phyloP scores from a whole-genome alignment of 2,797 vertebrate species.

The Halcyon chelicuti region DNA sequence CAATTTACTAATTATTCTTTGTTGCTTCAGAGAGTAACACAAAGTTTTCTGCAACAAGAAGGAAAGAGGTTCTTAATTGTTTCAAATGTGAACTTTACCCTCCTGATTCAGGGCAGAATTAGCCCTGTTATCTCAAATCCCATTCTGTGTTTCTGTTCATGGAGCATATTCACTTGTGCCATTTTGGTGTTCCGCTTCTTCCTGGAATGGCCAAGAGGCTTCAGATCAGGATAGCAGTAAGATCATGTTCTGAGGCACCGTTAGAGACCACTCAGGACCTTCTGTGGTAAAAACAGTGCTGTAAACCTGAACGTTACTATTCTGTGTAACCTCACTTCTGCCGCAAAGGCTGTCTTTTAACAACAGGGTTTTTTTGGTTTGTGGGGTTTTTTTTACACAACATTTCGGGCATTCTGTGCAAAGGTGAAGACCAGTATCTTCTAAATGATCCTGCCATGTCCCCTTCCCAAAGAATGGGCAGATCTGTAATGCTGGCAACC shows the following conservation, averaged over 20 bases:
- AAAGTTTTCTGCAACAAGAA: not conserved
- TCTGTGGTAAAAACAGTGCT: fast-evolving
- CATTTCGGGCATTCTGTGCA: not conserved
- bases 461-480: not conserved
- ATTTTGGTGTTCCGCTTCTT: not conserved
- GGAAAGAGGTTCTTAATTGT: not conserved
- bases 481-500: not conserved
- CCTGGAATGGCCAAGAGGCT: not conserved
- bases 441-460: not conserved
- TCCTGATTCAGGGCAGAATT: not conserved
- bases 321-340: not conserved
- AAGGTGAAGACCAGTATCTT: not conserved
- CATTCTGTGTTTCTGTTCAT: not conserved
- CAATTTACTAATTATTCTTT: not conserved
- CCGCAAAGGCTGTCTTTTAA: not conserved
- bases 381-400: too few species aligned
- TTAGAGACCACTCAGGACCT: not conserved
- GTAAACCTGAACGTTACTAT: not conserved
- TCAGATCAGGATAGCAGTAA: not conserved
- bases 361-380: not conserved
- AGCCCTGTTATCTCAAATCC: not conserved
- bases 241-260: not conserved
- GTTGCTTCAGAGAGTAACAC: not conserved
- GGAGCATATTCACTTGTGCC: fast-evolving
- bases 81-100: not conserved